These are phyloP conservation scores for Tachysurus vachellii DNA, from an alignment of 2,113 vertebrate species.

Conservation along the genomic window DNA sequence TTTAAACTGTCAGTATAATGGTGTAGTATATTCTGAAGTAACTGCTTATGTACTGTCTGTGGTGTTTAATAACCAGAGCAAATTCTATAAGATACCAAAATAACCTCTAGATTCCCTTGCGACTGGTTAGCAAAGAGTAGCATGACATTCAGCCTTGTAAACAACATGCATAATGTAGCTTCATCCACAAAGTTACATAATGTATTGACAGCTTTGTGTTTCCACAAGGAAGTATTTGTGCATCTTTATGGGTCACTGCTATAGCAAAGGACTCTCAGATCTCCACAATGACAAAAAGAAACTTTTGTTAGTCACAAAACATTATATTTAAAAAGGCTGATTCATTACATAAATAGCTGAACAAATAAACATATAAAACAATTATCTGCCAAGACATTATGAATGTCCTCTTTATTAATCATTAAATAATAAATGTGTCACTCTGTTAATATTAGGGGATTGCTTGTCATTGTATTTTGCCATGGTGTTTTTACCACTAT, in stretches of 20 bases:
- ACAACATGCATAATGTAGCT: not conserved
- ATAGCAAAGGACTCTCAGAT: not conserved
- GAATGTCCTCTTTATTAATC: not conserved
- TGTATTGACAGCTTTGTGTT: constrained; percentile 7
- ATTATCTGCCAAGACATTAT: not conserved
- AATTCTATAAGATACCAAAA: too few species aligned
- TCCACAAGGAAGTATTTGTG: constrained; percentile 5
- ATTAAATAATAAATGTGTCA: not conserved
- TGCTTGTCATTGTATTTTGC: not conserved
- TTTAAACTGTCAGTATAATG: not conserved
- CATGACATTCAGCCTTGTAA: constrained; percentile 5
- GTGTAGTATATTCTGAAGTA: not conserved
- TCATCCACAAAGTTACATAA: constrained; percentile 2
- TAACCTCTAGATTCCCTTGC: constrained; percentile 1
- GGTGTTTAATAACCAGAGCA: not conserved
- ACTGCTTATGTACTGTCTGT: not conserved
- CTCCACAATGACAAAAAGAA: not conserved
- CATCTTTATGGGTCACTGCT: not conserved
- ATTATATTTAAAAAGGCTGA: not conserved
- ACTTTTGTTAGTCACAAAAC: not conserved
- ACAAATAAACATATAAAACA: not conserved
- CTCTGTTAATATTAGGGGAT: not conserved
- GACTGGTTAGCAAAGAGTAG: constrained; percentile 10
- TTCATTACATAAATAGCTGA: not conserved
- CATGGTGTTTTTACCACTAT: not conserved